Percentiles rank a stretch among this genome's conserved stretches.
phyloP scores from a whole-genome alignment of 2,888 invertebrate species.

The Crossocerus cetratus region DNA sequence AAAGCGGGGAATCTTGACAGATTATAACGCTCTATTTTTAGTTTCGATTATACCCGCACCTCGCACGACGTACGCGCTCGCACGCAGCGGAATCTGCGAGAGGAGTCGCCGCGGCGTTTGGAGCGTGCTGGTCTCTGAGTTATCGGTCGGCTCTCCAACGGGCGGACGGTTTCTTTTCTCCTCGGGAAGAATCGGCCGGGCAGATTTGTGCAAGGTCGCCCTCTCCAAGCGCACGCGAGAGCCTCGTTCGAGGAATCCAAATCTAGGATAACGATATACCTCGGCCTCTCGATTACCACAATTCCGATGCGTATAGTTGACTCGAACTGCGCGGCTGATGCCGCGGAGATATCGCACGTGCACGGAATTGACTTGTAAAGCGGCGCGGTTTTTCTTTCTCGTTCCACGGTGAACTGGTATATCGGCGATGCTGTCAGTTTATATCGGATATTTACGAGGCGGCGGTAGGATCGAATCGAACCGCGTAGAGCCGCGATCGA shows the following conservation, averaged over 20 bases:
- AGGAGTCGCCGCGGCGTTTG: slow-evolving; percentile 4
- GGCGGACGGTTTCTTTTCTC: not conserved
- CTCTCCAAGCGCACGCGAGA: not conserved
- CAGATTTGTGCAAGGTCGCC: not conserved
- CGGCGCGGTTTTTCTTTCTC: slow-evolving; percentile 9
- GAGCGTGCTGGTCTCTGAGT: slow-evolving; percentile 16
- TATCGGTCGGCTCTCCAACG: slow-evolving; percentile 21
- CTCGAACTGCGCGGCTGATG: slow-evolving; percentile 3
- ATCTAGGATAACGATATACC: slow-evolving; percentile 22
- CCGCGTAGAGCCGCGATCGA: too few species aligned
- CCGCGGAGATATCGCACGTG: slow-evolving; percentile 27
- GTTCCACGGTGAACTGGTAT: not conserved
- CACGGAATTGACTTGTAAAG: not conserved
- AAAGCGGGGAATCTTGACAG: slow-evolving; percentile 29
- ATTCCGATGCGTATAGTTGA: slow-evolving; percentile 5
- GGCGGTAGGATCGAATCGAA: too few species aligned
- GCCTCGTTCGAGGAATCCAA: not conserved
- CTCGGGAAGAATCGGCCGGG: not conserved
- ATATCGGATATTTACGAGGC: too few species aligned
- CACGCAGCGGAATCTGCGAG: slow-evolving; percentile 26
- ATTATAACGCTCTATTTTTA: slow-evolving; percentile 51
- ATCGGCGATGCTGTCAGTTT: too few species aligned
- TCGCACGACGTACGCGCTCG: too few species aligned
- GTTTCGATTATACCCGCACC: slow-evolving; percentile 40
- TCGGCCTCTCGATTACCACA: slow-evolving; percentile 19